Evolutionary conservation across 1,140 invertebrate genomes (phyloP).

Genomic region (Leptinotarsa lineolata): DNA sequence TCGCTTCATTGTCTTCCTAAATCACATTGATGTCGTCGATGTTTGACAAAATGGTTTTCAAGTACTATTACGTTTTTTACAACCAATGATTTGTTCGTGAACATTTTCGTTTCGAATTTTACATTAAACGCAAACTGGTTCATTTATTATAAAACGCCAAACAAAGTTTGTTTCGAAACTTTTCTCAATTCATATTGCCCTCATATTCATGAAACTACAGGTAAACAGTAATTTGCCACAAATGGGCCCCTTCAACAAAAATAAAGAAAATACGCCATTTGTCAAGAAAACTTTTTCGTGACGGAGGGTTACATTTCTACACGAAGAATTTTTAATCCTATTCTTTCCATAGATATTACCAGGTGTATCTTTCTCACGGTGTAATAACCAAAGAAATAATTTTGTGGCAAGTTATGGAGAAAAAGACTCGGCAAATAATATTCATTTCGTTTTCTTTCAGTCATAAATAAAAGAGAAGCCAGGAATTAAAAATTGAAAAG

Average conservation of each 20-base stretch:
- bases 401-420: conserved; percentile 17
- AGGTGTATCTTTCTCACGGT: conserved; percentile 21
- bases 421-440: conserved; percentile 17
- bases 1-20: no score
- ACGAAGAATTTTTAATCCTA: conserved; percentile 24
- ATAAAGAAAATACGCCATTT: conserved; percentile 10
- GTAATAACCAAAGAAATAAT: conserved; percentile 24
- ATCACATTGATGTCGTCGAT: no score
- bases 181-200: not conserved
- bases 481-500: not conserved
- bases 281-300: conserved; percentile 16
- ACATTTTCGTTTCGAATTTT: no score
- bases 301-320: conserved; percentile 13
- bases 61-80: no score
- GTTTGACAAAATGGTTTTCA: no score
- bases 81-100: no score
- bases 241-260: not conserved
- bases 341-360: conserved; percentile 22
- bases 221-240: not conserved
- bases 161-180: not conserved
- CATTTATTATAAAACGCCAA: no score
- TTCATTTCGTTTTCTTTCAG: conserved; percentile 17
- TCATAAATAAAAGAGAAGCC: not conserved
- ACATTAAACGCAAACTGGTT: no score
- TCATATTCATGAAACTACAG: not conserved